Evolutionary conservation across 64 coral and sea anemone genomes (phyloP).

Genomic region (Hydrozoanthus tunicans): DNA sequence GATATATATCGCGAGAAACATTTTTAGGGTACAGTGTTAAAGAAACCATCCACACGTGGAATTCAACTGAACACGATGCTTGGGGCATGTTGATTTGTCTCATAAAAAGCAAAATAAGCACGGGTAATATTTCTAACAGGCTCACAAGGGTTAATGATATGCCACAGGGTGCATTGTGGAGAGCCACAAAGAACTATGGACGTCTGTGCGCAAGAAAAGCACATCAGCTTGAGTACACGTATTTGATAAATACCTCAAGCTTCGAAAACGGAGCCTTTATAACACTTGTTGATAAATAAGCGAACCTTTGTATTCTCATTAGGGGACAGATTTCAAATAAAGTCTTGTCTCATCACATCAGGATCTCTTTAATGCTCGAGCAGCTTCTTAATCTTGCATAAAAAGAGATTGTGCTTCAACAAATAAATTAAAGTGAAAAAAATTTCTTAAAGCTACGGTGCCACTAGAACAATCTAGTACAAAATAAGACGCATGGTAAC

Average conservation of each 20-base stretch:
- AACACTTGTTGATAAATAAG: neutral
- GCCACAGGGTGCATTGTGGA: neutral
- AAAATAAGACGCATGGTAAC: neutral
- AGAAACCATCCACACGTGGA: neutral
- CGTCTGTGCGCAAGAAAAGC: slow-evolving; percentile 25
- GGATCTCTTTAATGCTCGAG: neutral
- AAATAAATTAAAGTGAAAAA: neutral
- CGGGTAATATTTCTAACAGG: neutral
- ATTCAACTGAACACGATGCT: neutral
- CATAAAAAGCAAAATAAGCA: neutral
- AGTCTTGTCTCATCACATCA: neutral
- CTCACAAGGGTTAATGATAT: neutral
- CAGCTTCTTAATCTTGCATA: slow-evolving; percentile 13
- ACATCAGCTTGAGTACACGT: neutral
- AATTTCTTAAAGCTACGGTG: neutral
- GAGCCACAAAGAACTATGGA: neutral
- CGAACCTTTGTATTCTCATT: slow-evolving; percentile 14
- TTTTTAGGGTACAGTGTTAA: neutral
- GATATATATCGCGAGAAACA: neutral
- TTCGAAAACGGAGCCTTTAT: neutral
- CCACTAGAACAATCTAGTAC: neutral
- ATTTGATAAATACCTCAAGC: slow-evolving; percentile 1
- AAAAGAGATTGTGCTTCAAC: neutral
- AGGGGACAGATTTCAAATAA: neutral
- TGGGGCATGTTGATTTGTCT: neutral